phyloP scores from a whole-genome alignment of 2,113 vertebrate genomes.

The Etheostoma cragini region DNA sequence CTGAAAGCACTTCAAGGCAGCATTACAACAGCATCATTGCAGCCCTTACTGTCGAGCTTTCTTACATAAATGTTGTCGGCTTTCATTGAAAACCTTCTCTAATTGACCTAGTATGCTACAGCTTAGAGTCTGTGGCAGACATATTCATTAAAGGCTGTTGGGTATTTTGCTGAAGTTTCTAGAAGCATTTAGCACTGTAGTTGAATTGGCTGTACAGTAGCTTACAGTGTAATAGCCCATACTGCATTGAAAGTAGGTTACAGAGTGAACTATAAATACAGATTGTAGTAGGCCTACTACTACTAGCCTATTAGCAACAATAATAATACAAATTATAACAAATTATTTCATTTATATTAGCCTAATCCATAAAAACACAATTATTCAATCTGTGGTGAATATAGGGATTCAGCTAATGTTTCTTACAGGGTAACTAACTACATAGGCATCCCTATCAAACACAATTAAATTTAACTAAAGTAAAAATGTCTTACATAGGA shows the following conservation, averaged over 20 bases:
- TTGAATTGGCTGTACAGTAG: background rate
- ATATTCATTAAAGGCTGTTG: conserved; percentile 30
- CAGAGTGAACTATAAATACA: background rate
- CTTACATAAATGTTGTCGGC: conserved; percentile 52
- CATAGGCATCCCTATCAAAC: background rate
- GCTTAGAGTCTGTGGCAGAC: conserved; percentile 19
- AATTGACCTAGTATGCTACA: conserved; percentile 59
- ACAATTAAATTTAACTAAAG: background rate
- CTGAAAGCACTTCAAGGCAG: conserved; percentile 21
- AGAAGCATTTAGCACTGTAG: background rate
- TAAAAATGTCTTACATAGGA: background rate
- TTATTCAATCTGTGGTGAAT: background rate
- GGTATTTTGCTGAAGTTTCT: conserved; percentile 19
- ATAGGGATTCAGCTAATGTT: background rate
- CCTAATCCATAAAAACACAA: background rate
- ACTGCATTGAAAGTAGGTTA: background rate
- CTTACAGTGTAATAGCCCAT: background rate
- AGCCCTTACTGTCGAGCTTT: conserved; percentile 56
- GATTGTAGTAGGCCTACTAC: too few relatives aligned
- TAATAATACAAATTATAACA: background rate
- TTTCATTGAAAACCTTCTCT: conserved; percentile 63
- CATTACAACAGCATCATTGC: conserved; percentile 57
- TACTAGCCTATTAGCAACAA: background rate
- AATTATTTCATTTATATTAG: background rate
- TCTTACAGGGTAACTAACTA: background rate